Evolutionary conservation across 2,113 vertebrate species (phyloP).

Genomic region (Cyanistes caeruleus): DNA sequence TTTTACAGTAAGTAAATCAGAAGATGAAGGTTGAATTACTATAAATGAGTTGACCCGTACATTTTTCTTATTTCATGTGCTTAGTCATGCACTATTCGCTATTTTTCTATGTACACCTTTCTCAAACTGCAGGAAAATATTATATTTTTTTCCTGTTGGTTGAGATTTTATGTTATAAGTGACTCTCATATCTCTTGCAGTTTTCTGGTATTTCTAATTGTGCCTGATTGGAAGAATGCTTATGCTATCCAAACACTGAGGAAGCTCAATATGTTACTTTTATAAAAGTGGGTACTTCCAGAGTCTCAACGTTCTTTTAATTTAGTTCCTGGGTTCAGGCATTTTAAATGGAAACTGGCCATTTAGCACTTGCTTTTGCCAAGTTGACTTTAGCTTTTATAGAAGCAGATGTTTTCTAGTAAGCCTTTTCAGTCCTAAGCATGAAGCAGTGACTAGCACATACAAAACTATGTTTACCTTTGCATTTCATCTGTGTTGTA

Average conservation of each 20-base stretch:
- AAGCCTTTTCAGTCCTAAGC: constrained; percentile 8
- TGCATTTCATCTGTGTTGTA: not conserved
- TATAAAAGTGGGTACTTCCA: not conserved
- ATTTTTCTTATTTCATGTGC: constrained; percentile 79
- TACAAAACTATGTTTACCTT: constrained; percentile 44
- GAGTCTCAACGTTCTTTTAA: not conserved
- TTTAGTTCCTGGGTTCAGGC: constrained; percentile 31
- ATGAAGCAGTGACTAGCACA: not conserved
- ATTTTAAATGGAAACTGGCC: constrained; percentile 45
- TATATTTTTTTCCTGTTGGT: constrained; percentile 6
- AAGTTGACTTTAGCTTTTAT: constrained; percentile 42
- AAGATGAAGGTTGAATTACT: constrained; percentile 80
- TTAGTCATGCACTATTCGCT: constrained; percentile 72
- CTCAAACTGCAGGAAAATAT: constrained; percentile 45
- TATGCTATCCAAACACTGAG: not conserved
- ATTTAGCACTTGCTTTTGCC: constrained; percentile 23
- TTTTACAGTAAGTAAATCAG: constrained; percentile 82
- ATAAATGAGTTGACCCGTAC: constrained; percentile 80
- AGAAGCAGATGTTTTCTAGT: constrained; percentile 57
- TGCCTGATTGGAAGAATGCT: not conserved
- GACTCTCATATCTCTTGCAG: not conserved
- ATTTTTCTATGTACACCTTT: constrained; percentile 61
- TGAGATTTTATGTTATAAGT: not conserved
- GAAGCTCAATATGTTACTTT: not conserved
- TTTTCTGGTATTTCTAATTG: constrained; percentile 51